These are phyloP conservation scores for Andrena chrysosceles DNA, from an alignment of 2,888 invertebrate genomes.

Conservation along the genomic window DNA sequence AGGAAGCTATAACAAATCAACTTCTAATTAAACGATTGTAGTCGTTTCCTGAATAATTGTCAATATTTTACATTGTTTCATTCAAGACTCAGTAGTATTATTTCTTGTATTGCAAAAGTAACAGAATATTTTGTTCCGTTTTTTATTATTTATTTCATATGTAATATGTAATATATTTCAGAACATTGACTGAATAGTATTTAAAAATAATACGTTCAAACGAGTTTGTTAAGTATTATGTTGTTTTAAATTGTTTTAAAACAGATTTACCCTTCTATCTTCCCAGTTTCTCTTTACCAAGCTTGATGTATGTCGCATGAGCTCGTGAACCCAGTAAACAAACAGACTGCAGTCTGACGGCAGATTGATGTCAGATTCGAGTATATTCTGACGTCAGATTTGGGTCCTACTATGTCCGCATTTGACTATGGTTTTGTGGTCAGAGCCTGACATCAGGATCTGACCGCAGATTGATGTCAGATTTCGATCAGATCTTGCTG, in stretches of 20 bases:
- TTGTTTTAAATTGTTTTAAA: neutral
- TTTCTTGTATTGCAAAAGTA: neutral
- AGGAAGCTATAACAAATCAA: constrained; percentile 1
- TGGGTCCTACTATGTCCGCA: no score
- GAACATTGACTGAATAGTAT: constrained; percentile 79
- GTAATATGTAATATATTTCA: constrained; percentile 12
- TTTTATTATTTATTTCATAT: constrained; percentile 8
- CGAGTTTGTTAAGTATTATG: constrained; percentile 10
- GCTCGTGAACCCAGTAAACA: no score
- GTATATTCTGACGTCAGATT: no score
- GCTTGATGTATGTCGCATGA: neutral
- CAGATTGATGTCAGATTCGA: no score
- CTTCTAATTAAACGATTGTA: constrained; percentile 10
- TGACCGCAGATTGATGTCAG: no score
- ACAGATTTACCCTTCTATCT: constrained; percentile 7
- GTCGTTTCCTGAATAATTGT: neutral
- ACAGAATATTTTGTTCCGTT: neutral
- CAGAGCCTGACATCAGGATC: no score
- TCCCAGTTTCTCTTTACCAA: neutral
- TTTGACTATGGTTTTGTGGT: no score
- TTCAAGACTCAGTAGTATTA: neutral
- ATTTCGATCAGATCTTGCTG: no score
- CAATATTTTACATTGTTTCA: constrained; percentile 7
- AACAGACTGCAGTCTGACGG: no score
- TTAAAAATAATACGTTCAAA: constrained; percentile 78